These are phyloP conservation scores for Brenthis hecate DNA, from an alignment of 2,888 invertebrate species.

Conservation along the genomic window DNA sequence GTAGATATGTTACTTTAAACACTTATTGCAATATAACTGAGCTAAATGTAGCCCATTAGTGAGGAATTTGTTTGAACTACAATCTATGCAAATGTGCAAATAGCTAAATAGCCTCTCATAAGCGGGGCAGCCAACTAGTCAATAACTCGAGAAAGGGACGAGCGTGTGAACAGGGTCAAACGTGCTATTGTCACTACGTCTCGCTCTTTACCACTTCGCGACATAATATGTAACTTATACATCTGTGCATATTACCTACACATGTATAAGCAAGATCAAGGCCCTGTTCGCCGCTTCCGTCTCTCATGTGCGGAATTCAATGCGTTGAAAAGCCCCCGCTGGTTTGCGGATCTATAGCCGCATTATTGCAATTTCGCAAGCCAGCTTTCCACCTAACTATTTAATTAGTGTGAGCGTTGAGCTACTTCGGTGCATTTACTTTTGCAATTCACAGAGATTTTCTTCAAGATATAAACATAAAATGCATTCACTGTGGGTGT, in stretches of 20 bases:
- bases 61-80: slow-evolving; percentile 37
- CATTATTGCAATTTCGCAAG: slow-evolving; percentile 49
- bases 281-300: slow-evolving; percentile 69
- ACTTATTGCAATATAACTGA: slow-evolving; percentile 22
- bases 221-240: slow-evolving; percentile 56
- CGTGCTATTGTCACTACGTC: slow-evolving; percentile 66
- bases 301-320: slow-evolving; percentile 64
- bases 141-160: slow-evolving; percentile 72
- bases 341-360: slow-evolving; percentile 51
- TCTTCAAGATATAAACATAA: slow-evolving; percentile 15
- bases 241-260: slow-evolving; percentile 44
- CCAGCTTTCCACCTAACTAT: slow-evolving; percentile 47
- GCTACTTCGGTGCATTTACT: slow-evolving; percentile 25
- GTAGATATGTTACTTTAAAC: slow-evolving; percentile 13
- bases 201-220: slow-evolving; percentile 55
- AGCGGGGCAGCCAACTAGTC: slow-evolving; percentile 64
- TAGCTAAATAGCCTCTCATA: slow-evolving; percentile 58
- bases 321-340: slow-evolving; percentile 51
- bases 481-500: background rate
- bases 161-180: slow-evolving; percentile 76
- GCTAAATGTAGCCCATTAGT: slow-evolving; percentile 27
- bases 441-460: slow-evolving; percentile 15
- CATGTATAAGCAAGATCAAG: slow-evolving; percentile 67
- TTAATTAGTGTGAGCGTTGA: slow-evolving; percentile 41
- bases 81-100: slow-evolving; percentile 52